These are phyloP conservation scores for Heterotilapia buettikoferi DNA, from an alignment of 2,113 vertebrate genomes.

Conservation along the genomic window DNA sequence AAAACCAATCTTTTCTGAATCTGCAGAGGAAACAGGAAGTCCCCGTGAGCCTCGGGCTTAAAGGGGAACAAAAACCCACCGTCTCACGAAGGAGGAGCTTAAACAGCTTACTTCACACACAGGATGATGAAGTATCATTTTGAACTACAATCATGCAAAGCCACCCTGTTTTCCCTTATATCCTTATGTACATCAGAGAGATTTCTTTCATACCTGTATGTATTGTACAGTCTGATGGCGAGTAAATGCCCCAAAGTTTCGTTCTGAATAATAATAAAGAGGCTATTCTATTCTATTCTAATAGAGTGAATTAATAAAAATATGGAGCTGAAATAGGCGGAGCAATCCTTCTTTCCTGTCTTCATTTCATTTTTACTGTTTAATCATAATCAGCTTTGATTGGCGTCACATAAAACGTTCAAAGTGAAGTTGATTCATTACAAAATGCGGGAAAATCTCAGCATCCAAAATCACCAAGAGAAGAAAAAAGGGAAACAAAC, in stretches of 20 bases:
- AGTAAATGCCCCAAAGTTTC: background rate
- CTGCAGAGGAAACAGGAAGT: background rate
- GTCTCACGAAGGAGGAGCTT: background rate
- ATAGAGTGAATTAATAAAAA: background rate
- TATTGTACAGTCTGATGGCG: background rate
- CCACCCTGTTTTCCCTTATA: background rate
- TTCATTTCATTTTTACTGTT: background rate
- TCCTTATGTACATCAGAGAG: background rate
- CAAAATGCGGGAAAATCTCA: background rate
- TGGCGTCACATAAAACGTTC: no score
- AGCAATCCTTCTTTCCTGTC: background rate
- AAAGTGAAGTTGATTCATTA: background rate
- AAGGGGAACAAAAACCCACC: background rate
- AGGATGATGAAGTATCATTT: background rate
- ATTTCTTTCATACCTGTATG: background rate
- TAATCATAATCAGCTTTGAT: background rate
- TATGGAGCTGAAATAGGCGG: fast-evolving
- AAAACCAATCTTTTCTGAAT: background rate
- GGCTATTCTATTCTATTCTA: background rate
- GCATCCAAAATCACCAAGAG: background rate
- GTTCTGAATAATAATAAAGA: background rate
- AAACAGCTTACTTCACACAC: background rate
- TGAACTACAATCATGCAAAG: background rate
- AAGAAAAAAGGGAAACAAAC: background rate
- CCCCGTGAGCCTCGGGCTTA: background rate